phyloP scores from a whole-genome alignment of 1,140 invertebrate genomes.

The Thalassaphorura encarpata region DNA sequence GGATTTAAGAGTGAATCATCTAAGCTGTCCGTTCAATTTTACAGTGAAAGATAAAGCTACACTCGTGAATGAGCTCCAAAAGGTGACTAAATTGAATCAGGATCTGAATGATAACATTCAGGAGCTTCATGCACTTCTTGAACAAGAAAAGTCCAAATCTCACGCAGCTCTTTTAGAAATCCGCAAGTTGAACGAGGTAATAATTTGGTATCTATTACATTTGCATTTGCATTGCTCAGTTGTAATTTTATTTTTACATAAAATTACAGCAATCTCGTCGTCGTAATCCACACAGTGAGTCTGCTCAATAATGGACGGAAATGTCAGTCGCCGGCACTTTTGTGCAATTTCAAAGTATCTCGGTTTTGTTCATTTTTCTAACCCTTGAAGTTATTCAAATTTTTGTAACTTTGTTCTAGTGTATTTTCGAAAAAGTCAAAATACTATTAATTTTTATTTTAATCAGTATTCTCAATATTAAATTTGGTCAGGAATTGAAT shows the following conservation, averaged over 20 bases:
- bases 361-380: no score
- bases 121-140: conserved; percentile 56
- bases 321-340: no score
- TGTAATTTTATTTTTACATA: conserved; percentile 8
- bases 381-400: no score
- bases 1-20: neutral
- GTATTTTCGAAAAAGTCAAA: no score
- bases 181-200: conserved; percentile 21
- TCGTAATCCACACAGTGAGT: conserved; percentile 1
- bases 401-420: no score
- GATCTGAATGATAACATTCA: conserved; percentile 61
- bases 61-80: conserved; percentile 60
- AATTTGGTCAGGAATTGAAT: no score
- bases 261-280: conserved; percentile 9
- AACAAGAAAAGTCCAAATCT: conserved; percentile 66
- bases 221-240: neutral
- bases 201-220: no score
- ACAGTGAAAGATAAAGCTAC: conserved; percentile 68
- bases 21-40: conserved; percentile 27
- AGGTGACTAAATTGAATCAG: conserved; percentile 55
- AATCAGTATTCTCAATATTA: no score
- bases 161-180: conserved; percentile 48
- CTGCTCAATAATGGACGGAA: no score
- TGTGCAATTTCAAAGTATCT: no score
- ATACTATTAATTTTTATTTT: no score